Evolutionary conservation across 1,140 invertebrate genomes (phyloP), one percentile per base, ranked within the genome.

Genomic region (Cecropterus lyciades): DNA sequence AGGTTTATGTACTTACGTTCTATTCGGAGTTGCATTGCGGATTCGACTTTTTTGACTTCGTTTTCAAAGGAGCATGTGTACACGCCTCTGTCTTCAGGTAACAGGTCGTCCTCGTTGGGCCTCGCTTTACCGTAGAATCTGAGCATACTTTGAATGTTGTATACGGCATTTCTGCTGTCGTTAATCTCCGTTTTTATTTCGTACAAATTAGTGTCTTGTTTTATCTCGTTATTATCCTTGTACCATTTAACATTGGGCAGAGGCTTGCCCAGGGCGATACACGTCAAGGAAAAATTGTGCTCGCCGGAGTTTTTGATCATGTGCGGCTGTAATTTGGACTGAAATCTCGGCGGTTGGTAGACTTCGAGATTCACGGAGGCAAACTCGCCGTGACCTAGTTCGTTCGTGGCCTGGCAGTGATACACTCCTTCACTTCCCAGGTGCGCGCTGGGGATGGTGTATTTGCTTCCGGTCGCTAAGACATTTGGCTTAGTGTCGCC

Each of bases 31-130:
- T 97, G 96, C 96, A 98, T 98, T 55, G 95, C 96, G 0, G 96
- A 97, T 77, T 98, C 96, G 8, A 96, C 95, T 82, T 95, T 95
- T 76, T 97, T 97, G 1, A 98, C 97, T 82, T 97, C 96, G 80
- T 99, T 98, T 76, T 97, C 95, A 84, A 98, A 98, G 8, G 96
- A 94, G 85, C 98, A 98, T 3, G 96, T 95, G 87, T 98, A 98
- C 14, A 96, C 94, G 13, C 98, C 98, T 14, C 97, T 94, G 87
- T 98, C 98, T 24, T 94, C 94, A 0, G 97, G 96, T 13, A 97
- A 88, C 11, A 98, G 89, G 79, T 96, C 95, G 80, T 97, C 97
- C 0, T 93, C 94, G 64, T 95, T 94, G 0, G 95, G 95, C 33
- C 97, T 92, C 0, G 95, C 95, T 67, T 95, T 94, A 7, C 97